Conservation (phyloP, 2,113 vertebrate genomes). For the Protobothrops mucrosquamatus region DNA sequence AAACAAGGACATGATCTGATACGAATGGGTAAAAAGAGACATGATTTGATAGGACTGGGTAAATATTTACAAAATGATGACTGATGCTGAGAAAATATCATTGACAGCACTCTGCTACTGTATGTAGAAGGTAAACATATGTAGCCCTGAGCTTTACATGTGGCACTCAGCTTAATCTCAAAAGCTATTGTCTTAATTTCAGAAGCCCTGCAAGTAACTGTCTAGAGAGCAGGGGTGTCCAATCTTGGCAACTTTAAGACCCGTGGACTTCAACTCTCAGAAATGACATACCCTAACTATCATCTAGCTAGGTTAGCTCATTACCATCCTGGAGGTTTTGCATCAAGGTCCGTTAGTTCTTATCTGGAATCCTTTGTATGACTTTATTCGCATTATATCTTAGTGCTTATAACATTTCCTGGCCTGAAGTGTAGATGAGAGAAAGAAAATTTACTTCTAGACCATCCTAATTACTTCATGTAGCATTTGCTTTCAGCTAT, state of each 20-base stretch:
- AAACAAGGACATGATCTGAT: not conserved
- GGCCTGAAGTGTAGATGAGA: slow-evolving; percentile 28
- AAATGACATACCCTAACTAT: not conserved
- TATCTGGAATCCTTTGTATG: not conserved
- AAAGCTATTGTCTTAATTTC: not conserved
- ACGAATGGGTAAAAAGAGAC: not conserved
- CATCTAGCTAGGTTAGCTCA: not conserved
- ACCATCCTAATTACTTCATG: slow-evolving; percentile 64
- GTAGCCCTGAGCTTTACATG: not conserved
- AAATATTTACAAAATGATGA: not conserved
- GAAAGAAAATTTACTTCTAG: slow-evolving; percentile 40
- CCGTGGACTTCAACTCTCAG: not conserved
- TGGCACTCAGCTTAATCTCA: not conserved
- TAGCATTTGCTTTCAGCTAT: slow-evolving; percentile 51
- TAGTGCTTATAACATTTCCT: not conserved
- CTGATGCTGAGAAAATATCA: not conserved
- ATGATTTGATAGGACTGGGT: not conserved
- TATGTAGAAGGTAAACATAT: not conserved
- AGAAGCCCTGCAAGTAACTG: not conserved
- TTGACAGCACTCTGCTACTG: not conserved
- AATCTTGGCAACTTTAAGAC: not conserved
- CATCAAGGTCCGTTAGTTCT: not conserved
- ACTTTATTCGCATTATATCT: accelerated
- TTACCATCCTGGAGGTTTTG: not conserved
- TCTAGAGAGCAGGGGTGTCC: not conserved